phyloP scores from a whole-genome alignment of 2,113 vertebrate genomes.

The Lucifuga dentata region DNA sequence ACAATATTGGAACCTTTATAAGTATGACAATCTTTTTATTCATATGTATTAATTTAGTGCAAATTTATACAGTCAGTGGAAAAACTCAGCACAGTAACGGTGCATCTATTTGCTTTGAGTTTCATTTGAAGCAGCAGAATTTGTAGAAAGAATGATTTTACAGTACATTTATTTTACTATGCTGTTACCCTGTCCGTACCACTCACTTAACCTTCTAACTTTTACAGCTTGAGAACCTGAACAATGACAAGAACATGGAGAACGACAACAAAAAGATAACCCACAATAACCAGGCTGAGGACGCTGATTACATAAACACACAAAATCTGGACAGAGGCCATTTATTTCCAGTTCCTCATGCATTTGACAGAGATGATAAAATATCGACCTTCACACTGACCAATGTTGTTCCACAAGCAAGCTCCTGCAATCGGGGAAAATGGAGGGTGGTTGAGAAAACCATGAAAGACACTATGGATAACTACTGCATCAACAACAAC shows the following conservation, averaged over 20 bases:
- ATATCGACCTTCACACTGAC: slow-evolving; percentile 37
- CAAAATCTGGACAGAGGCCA: slow-evolving; percentile 7
- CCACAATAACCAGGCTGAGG: slow-evolving; percentile 11
- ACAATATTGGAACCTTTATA: no score
- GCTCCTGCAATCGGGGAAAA: slow-evolving; percentile 25
- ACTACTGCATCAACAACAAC: slow-evolving; percentile 25
- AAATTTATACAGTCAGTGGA: no score
- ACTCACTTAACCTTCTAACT: not conserved
- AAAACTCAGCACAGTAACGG: no score
- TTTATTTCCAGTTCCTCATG: slow-evolving; percentile 32
- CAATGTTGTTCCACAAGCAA: slow-evolving; percentile 34
- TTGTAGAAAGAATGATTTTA: no score
- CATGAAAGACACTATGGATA: slow-evolving; percentile 29
- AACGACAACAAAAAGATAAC: rapidly evolving
- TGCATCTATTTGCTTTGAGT: no score
- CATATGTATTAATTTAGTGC: no score
- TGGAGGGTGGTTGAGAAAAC: slow-evolving; percentile 35
- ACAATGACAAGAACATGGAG: slow-evolving; percentile 1
- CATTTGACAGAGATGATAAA: not conserved
- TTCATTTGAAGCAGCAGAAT: no score
- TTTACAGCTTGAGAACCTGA: slow-evolving; percentile 40
- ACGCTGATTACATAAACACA: not conserved
- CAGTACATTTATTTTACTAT: no score
- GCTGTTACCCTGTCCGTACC: no score
- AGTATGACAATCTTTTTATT: no score